Percentiles rank a stretch among this genome's conserved stretches.
These are phyloP conservation scores for Garrulus glandarius DNA, from an alignment of 2,797 vertebrate species.

Conservation along the genomic window DNA sequence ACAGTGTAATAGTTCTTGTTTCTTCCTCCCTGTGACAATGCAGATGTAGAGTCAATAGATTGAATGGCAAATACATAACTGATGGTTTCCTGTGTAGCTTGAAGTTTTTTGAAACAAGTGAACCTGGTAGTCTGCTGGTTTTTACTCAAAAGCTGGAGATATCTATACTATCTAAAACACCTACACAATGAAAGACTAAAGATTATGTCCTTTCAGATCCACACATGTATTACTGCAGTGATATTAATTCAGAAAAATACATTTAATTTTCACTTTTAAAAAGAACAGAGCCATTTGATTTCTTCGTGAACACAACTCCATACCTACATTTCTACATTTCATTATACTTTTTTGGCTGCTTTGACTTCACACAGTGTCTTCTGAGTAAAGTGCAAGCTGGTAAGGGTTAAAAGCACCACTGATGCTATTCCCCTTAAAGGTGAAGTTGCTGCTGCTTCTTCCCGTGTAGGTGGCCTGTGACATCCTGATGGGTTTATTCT, in stretches of 20 bases:
- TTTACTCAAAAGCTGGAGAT: background rate
- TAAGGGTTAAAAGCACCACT: background rate
- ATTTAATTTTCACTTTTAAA: background rate
- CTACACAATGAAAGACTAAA: background rate
- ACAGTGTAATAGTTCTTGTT: background rate
- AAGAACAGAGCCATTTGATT: background rate
- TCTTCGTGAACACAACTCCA: background rate
- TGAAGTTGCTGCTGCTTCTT: background rate
- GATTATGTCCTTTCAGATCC: background rate
- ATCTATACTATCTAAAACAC: background rate
- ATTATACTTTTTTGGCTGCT: background rate
- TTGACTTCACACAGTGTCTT: background rate
- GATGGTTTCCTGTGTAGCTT: background rate
- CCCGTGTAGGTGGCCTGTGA: rapidly evolving
- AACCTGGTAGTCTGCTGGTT: background rate
- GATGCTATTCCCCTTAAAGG: background rate
- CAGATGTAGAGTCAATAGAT: background rate
- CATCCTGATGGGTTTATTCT: background rate
- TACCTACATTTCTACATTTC: background rate
- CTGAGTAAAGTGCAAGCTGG: background rate
- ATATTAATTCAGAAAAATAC: background rate
- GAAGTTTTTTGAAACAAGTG: background rate
- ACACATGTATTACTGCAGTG: background rate
- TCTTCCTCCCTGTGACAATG: background rate
- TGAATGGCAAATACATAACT: background rate